Percentiles rank a stretch among this genome's conserved stretches.
phyloP scores from a whole-genome alignment of 92 coral and sea anemone species.

The Palythoa grandis region DNA sequence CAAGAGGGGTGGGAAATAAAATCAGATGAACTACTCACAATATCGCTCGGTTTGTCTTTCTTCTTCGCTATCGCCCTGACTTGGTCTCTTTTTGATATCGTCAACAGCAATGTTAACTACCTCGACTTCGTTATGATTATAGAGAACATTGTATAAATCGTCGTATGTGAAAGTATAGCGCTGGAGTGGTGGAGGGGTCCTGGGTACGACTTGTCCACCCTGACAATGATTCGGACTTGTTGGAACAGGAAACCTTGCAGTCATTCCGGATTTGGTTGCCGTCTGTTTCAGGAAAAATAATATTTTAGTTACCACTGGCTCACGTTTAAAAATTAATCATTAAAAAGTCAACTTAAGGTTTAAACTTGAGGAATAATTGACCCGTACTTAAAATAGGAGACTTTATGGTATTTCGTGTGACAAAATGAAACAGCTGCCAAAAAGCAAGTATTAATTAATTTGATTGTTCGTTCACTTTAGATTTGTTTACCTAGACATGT shows the following conservation, averaged over 20 bases:
- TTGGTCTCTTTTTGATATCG: slow-evolving; percentile 38
- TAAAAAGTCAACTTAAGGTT: not conserved
- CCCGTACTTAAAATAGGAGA: not conserved
- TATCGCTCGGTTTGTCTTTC: slow-evolving; percentile 40
- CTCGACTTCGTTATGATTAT: slow-evolving; percentile 37
- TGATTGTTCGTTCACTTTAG: slow-evolving; percentile 23
- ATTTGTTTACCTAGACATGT: slow-evolving; percentile 9
- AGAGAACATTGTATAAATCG: slow-evolving; percentile 28
- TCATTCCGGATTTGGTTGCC: slow-evolving; percentile 30
- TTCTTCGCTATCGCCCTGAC: slow-evolving; percentile 19
- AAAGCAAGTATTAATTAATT: slow-evolving; percentile 23
- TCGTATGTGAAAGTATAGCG: slow-evolving; percentile 30
- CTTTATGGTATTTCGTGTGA: not conserved
- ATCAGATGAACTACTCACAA: slow-evolving; percentile 19
- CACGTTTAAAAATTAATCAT: not conserved
- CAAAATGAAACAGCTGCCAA: slow-evolving; percentile 22
- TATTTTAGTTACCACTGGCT: slow-evolving; percentile 31
- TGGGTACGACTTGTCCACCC: slow-evolving; percentile 42
- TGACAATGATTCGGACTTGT: slow-evolving; percentile 11
- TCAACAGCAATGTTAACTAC: slow-evolving; percentile 29
- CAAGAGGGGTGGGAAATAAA: not conserved
- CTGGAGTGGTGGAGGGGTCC: slow-evolving; percentile 32
- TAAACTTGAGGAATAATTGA: not conserved
- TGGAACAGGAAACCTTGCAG: slow-evolving; percentile 38
- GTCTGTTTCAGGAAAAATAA: slow-evolving; percentile 33